A percentile compares a stretch with the other conserved stretches of the same genome.
Evolutionary conservation across 2,113 vertebrate genomes (phyloP).

Genomic region (Gnathonemus echidnorhynchus): DNA sequence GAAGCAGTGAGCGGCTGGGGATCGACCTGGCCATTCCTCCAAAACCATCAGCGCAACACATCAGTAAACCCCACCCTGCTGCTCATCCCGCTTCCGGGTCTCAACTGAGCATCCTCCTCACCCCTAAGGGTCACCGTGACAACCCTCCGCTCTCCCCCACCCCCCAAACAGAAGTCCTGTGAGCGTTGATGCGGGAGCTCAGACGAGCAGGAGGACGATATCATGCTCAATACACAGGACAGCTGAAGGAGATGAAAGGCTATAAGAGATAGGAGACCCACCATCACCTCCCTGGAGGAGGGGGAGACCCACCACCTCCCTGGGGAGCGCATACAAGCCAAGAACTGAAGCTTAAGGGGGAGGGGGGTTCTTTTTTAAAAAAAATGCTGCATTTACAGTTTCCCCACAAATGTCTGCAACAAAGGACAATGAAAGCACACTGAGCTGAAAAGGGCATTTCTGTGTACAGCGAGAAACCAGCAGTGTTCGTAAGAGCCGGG

Average conservation of each 20-base stretch:
- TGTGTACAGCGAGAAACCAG: not conserved
- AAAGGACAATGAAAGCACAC: not conserved
- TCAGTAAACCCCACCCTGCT: not conserved
- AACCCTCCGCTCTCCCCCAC: not conserved
- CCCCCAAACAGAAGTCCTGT: not conserved
- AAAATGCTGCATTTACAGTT: not conserved
- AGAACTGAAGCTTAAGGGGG: not conserved
- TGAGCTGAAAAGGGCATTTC: not conserved
- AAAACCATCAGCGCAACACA: not conserved
- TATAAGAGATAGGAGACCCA: not conserved
- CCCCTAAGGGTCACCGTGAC: not conserved
- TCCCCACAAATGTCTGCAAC: not conserved
- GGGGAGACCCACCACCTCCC: not conserved
- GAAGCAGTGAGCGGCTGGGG: not conserved
- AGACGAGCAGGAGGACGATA: not conserved
- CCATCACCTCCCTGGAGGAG: not conserved
- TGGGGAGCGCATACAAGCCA: not conserved
- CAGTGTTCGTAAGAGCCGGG: not conserved
- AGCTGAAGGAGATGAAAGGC: not conserved
- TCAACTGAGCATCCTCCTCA: not conserved
- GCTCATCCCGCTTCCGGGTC: not conserved
- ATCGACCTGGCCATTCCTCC: not conserved
- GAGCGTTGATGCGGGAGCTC: not conserved
- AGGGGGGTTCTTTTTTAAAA: not conserved
- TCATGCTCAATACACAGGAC: not conserved